These are phyloP conservation scores for Oithona nana DNA, from an alignment of 2,888 invertebrate genomes.

Conservation along the genomic window DNA sequence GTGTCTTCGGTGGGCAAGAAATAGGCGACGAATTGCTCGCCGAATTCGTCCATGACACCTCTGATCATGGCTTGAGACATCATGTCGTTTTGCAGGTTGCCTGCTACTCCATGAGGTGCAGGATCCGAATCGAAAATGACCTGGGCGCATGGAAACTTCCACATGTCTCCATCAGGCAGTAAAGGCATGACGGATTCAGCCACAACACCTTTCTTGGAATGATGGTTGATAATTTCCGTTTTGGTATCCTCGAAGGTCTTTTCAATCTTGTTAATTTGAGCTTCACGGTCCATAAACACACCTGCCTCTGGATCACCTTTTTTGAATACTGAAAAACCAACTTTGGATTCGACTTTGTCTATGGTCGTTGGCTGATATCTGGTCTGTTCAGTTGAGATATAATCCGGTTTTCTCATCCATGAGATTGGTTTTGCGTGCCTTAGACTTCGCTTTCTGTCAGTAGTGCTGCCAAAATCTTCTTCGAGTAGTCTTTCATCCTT, in stretches of 20 bases:
- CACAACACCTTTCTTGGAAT: slow-evolving; percentile 83
- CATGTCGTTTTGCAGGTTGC: slow-evolving; percentile 76
- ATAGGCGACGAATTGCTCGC: slow-evolving; percentile 97
- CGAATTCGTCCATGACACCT: slow-evolving; percentile 97
- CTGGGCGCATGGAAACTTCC: slow-evolving; percentile 90
- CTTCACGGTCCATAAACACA: slow-evolving; percentile 84
- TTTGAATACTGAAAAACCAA: slow-evolving; percentile 82
- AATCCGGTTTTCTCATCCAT: slow-evolving; percentile 94
- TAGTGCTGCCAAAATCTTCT: slow-evolving; percentile 44
- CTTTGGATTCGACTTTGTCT: slow-evolving; percentile 97
- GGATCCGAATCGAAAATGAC: slow-evolving; percentile 98
- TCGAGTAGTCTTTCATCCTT: slow-evolving; percentile 88
- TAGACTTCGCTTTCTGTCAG: neutral
- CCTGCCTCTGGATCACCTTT: slow-evolving; percentile 38
- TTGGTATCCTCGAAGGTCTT: slow-evolving; percentile 87
- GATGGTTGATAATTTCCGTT: slow-evolving; percentile 66
- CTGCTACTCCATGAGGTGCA: slow-evolving; percentile 66
- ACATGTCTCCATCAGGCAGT: slow-evolving; percentile 86
- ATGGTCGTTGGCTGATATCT: slow-evolving; percentile 86
- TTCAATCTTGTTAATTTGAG: slow-evolving; percentile 91
- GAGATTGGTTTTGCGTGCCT: slow-evolving; percentile 32
- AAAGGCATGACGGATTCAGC: slow-evolving; percentile 72
- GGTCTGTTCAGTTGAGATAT: slow-evolving; percentile 96
- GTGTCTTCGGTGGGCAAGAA: slow-evolving; percentile 90
- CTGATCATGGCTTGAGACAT: slow-evolving; percentile 99